These are phyloP conservation scores for Athene noctua DNA, from an alignment of 2,113 vertebrate species.

Conservation along the genomic window DNA sequence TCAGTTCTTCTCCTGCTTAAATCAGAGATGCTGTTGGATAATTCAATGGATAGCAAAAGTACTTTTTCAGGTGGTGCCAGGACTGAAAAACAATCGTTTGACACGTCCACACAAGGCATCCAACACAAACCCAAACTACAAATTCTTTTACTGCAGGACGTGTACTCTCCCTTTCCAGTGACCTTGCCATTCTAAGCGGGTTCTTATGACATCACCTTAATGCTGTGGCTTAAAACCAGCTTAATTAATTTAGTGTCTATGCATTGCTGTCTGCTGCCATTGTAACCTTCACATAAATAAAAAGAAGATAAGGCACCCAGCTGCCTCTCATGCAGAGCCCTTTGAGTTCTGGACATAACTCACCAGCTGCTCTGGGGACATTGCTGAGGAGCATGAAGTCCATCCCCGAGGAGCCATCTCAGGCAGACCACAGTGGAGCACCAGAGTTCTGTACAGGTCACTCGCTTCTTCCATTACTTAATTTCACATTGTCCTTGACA, in stretches of 20 bases:
- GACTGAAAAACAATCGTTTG: not conserved
- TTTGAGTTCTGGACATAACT: not conserved
- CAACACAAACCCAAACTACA: not conserved
- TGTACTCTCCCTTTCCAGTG: slow-evolving; percentile 53
- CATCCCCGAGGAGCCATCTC: slow-evolving; percentile 57
- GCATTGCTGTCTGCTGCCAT: not conserved
- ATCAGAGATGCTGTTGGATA: not conserved
- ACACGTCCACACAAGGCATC: not conserved
- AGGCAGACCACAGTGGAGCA: slow-evolving; percentile 34
- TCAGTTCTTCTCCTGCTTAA: not conserved
- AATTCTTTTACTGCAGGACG: not conserved
- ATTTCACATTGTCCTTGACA: not conserved
- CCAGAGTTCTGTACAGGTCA: slow-evolving; percentile 64
- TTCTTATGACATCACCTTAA: slow-evolving; percentile 72
- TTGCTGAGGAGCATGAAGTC: slow-evolving; percentile 52
- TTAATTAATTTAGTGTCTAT: slow-evolving; percentile 42
- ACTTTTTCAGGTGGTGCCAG: not conserved
- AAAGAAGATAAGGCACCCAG: slow-evolving; percentile 22
- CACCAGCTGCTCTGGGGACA: slow-evolving; percentile 10
- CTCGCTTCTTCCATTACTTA: slow-evolving; percentile 20
- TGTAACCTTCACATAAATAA: slow-evolving; percentile 59
- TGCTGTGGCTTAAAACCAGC: slow-evolving; percentile 54
- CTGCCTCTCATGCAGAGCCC: slow-evolving; percentile 52
- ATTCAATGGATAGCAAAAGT: not conserved
- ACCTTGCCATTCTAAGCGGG: slow-evolving; percentile 65